Evolutionary conservation across 2,888 invertebrate genomes (phyloP).

Genomic region (Nymphalis c-album): DNA sequence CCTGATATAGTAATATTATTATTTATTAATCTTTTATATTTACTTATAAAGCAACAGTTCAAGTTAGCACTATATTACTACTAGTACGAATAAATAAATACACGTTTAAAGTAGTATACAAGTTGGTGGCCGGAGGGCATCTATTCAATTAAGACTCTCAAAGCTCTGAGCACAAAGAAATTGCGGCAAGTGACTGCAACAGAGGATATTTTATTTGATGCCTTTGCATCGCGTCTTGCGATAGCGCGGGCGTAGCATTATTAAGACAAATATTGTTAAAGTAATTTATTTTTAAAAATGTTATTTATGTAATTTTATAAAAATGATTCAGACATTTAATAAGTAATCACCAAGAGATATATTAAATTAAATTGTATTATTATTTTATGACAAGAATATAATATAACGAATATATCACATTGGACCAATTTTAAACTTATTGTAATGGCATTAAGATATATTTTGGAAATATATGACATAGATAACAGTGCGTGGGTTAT

Average conservation of each 20-base stretch:
- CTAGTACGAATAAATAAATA: not conserved
- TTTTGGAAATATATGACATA: too few species aligned
- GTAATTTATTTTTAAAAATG: not conserved
- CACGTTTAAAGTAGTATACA: not conserved
- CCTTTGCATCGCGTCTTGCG: not conserved
- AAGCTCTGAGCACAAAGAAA: conserved; percentile 25
- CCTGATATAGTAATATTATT: too few species aligned
- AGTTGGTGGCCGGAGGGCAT: conserved; percentile 24
- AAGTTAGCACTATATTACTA: too few species aligned
- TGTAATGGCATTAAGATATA: too few species aligned
- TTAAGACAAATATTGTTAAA: conserved; percentile 8
- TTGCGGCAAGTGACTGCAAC: conserved; percentile 21
- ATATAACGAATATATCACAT: too few species aligned
- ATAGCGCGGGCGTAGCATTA: not conserved
- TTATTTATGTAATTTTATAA: not conserved
- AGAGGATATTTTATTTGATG: conserved; percentile 19
- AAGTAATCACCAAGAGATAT: not conserved
- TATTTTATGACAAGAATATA: too few species aligned
- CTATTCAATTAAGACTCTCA: conserved; percentile 31
- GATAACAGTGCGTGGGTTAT: too few species aligned
- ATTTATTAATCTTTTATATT: too few species aligned
- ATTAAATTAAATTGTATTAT: too few species aligned
- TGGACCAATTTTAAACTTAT: too few species aligned
- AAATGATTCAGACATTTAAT: too few species aligned
- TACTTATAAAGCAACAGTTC: too few species aligned